Evolutionary conservation across 2,113 vertebrate species (phyloP).

Genomic region (Hydropotes inermis): DNA sequence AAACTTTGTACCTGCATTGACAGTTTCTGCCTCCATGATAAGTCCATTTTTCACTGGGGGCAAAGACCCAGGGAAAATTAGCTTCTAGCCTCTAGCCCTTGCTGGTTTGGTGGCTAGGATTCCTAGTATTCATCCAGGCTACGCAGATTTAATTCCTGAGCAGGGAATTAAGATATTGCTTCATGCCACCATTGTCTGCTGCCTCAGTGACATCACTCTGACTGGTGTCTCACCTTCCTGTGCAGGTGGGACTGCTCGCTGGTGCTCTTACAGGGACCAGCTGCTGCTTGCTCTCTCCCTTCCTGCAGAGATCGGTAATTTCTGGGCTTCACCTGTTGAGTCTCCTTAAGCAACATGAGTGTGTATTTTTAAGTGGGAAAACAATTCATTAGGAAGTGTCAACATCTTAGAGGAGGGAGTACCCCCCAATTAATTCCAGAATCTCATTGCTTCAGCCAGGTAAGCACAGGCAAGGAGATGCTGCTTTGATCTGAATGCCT

Average conservation of each 20-base stretch:
- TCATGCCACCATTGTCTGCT: background rate
- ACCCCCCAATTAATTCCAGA: conserved; percentile 16
- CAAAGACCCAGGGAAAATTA: background rate
- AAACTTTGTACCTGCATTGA: background rate
- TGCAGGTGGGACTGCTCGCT: conserved; percentile 23
- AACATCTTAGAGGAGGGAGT: conserved; percentile 14
- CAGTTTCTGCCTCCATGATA: background rate
- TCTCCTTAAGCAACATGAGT: background rate
- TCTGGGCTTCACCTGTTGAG: conserved; percentile 57
- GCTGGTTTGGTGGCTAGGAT: background rate
- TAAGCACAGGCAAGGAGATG: background rate
- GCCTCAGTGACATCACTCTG: background rate
- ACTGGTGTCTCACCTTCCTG: background rate
- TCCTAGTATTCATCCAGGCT: background rate
- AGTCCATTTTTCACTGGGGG: background rate
- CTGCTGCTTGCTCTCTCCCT: background rate
- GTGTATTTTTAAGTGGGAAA: conserved; percentile 37
- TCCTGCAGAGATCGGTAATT: conserved; percentile 47
- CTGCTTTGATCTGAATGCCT: background rate
- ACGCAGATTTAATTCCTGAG: background rate
- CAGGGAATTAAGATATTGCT: background rate
- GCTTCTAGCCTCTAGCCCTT: background rate
- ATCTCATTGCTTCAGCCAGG: background rate
- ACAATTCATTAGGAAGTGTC: conserved; percentile 58
- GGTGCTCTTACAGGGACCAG: background rate